phyloP scores from a whole-genome alignment of 2,797 vertebrate genomes.

The Melanotaenia pygmaea region DNA sequence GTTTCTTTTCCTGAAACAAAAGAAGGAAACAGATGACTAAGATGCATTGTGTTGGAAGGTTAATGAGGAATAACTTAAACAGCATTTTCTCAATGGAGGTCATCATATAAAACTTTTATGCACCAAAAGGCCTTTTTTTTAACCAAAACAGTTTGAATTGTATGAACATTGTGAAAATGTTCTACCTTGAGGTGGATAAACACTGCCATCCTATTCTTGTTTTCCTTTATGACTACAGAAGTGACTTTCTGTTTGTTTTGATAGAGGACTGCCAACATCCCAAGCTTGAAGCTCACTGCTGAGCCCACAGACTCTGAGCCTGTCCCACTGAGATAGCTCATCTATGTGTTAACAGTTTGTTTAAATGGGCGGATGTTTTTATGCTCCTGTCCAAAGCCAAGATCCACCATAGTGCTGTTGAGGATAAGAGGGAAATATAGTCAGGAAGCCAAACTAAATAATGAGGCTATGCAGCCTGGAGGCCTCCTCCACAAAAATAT shows the following conservation, averaged over 20 bases:
- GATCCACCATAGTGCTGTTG: conserved; percentile 68
- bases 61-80: neutral
- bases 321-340: conserved; percentile 67
- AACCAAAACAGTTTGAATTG: conserved; percentile 26
- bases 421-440: conserved; percentile 77
- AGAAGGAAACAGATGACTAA: conserved; percentile 8
- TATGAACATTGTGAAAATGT: conserved; percentile 18
- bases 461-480: conserved; percentile 67
- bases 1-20: conserved; percentile 5
- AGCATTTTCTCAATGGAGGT: conserved; percentile 8
- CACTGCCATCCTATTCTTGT: conserved; percentile 25
- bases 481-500: conserved; percentile 72
- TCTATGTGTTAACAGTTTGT: conserved; percentile 79
- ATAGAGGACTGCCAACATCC: conserved; percentile 55
- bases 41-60: neutral
- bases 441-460: conserved; percentile 81
- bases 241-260: conserved; percentile 63
- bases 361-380: conserved; percentile 79
- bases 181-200: conserved; percentile 38
- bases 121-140: neutral
- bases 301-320: conserved; percentile 62
- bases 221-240: conserved; percentile 53
- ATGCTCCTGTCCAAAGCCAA: conserved; percentile 70
- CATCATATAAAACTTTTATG: neutral
- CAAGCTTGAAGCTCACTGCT: conserved; percentile 52